Evolutionary conservation across 2,113 vertebrate genomes (phyloP), one percentile per base, ranked within the genome.

Genomic region (Rana temporaria): DNA sequence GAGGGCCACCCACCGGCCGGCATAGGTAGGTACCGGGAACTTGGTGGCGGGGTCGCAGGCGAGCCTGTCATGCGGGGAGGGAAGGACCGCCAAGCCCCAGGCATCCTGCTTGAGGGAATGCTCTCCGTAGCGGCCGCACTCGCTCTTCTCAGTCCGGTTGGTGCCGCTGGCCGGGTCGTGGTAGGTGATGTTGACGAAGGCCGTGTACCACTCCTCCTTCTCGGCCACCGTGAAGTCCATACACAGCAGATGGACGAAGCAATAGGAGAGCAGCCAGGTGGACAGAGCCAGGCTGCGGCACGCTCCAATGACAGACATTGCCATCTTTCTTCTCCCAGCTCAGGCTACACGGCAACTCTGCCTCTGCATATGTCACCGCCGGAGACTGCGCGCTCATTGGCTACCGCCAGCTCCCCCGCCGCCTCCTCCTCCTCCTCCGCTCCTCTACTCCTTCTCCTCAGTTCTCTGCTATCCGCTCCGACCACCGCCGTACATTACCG

Each of bases 171-270:
- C 88, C 22, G 97, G 95, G 87, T 99, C 98, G 57, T 91, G 86
- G 85, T 99, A 98, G 84, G 96, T 97, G 90, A 99, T 96, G 93
- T 98, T 99, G 84, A 99, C 96, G 87, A 98, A 98, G 19, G 98
- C 98, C 11, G 98, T 99, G 95, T 99, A 99, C 98, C 98, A 99
- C 84, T 99, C 98, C 90, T 99, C 97, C 87, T 98, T 99, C 93
- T 99, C 98, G 12, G 97, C 97, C 78, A 97, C 98, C 9, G 98
- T 97, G 88, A 98, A 97, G 93, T 99, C 98, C 95, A 99, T 88
- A 88, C 97, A 97, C 83, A 98, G 91, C 90, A 98, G 89, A 94
- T 98, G 97, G 85, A 98, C 96, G 90, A 97, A 99, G 90, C 96
- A 98, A 89, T 98, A 95, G 87, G 96, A 98, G 85, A 98, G 94